These are phyloP conservation scores for Zhengitettix transpicula DNA, from an alignment of 2,888 invertebrate genomes.

Conservation along the genomic window DNA sequence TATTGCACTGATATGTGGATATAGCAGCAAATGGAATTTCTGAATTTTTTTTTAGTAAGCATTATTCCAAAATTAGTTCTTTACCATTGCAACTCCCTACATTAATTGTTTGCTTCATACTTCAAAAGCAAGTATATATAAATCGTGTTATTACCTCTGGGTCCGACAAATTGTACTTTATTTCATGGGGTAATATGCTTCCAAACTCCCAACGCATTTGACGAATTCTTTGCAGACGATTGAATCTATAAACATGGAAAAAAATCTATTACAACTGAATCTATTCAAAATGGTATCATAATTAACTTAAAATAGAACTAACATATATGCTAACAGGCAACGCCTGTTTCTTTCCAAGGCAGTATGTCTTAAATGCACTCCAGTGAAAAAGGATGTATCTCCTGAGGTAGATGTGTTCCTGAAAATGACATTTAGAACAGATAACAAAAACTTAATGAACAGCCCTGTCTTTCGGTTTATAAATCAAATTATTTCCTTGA, in stretches of 20 bases:
- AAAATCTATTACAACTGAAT: not conserved
- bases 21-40: too few relatives aligned
- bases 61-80: too few relatives aligned
- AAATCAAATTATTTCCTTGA: too few relatives aligned
- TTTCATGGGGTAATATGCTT: slow-evolving; percentile 71
- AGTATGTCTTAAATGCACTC: slow-evolving; percentile 69
- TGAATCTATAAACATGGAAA: slow-evolving; percentile 32
- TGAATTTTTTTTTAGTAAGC: too few relatives aligned
- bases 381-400: slow-evolving; percentile 39
- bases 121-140: too few relatives aligned
- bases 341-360: slow-evolving; percentile 78
- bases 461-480: too few relatives aligned
- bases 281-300: not conserved
- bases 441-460: too few relatives aligned
- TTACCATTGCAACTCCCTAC: too few relatives aligned
- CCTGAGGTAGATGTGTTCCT: slow-evolving; percentile 35
- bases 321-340: slow-evolving; percentile 66
- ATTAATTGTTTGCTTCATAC: too few relatives aligned
- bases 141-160: slow-evolving; percentile 37
- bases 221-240: slow-evolving; percentile 61
- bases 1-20: too few relatives aligned
- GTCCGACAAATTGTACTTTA: slow-evolving; percentile 57
- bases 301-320: slow-evolving; percentile 11
- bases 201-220: slow-evolving; percentile 94
- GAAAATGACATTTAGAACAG: slow-evolving; percentile 13